phyloP scores from a whole-genome alignment of 2,888 invertebrate genomes.

The Volucella inanis region DNA sequence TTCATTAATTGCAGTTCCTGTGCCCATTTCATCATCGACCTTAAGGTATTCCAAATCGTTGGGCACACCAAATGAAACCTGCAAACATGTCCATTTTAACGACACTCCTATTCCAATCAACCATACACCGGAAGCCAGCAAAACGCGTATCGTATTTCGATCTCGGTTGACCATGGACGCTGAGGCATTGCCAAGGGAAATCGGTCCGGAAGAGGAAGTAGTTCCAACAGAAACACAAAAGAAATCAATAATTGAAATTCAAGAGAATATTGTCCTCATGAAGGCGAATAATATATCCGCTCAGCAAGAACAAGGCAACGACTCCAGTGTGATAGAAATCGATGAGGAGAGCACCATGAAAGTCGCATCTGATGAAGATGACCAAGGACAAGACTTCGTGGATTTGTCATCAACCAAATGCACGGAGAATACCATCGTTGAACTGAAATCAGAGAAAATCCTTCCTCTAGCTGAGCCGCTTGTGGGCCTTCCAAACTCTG shows the following conservation, averaged over 20 bases:
- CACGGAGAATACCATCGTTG: too few relatives aligned
- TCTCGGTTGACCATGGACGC: slow-evolving; percentile 10
- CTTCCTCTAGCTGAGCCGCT: slow-evolving; percentile 41
- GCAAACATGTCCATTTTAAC: slow-evolving; percentile 40
- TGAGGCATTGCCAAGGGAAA: neutral
- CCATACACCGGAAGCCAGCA: neutral
- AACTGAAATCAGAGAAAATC: slow-evolving; percentile 10
- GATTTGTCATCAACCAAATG: too few relatives aligned
- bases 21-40: slow-evolving; percentile 61
- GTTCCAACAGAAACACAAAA: neutral
- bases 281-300: neutral
- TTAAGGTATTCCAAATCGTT: slow-evolving; percentile 24
- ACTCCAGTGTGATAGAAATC: slow-evolving; percentile 52
- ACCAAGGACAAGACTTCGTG: too few relatives aligned
- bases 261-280: slow-evolving; percentile 41
- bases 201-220: slow-evolving; percentile 2
- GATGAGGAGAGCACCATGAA: slow-evolving; percentile 21
- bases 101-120: slow-evolving; percentile 1
- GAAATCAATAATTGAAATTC: slow-evolving; percentile 39
- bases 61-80: slow-evolving; percentile 34
- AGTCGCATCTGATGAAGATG: too few relatives aligned
- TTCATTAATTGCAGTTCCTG: slow-evolving; percentile 38
- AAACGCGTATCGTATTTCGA: neutral
- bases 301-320: neutral
- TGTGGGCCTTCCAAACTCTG: slow-evolving; percentile 20